A percentile compares a stretch with the other conserved stretches of the same genome.
These are phyloP conservation scores for Tichodroma muraria DNA, from an alignment of 2,113 vertebrate species.

Conservation along the genomic window DNA sequence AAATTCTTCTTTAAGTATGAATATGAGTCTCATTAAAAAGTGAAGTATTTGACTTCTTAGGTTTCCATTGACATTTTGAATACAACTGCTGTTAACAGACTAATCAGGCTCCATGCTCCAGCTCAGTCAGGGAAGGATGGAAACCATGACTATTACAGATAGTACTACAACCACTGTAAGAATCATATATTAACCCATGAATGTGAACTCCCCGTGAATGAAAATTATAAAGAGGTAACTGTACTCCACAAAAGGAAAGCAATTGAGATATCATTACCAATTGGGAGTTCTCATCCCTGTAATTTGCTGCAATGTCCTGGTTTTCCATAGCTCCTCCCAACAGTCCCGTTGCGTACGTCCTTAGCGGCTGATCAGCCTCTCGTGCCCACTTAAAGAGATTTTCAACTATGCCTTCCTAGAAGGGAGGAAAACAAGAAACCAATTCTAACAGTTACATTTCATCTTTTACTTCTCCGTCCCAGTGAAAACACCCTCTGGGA, in stretches of 20 bases:
- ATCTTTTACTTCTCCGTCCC: background rate
- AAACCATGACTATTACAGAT: background rate
- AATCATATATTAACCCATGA: background rate
- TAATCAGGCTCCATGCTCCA: background rate
- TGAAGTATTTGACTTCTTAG: background rate
- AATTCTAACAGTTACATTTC: background rate
- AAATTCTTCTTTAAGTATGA: background rate
- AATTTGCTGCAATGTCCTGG: slow-evolving; percentile 98
- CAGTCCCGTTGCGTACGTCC: slow-evolving; percentile 92
- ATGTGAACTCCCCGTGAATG: background rate
- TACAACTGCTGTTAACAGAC: background rate
- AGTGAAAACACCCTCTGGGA: background rate
- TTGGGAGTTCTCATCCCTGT: slow-evolving; percentile 96
- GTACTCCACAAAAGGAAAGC: background rate
- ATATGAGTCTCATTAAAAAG: background rate
- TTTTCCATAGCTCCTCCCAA: slow-evolving; percentile 99
- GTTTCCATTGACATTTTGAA: background rate
- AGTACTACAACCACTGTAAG: background rate
- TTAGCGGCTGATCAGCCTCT: slow-evolving; percentile 91
- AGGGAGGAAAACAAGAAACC: background rate
- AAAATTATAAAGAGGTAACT: background rate
- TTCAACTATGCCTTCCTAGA: slow-evolving; percentile 96
- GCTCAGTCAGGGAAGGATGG: background rate
- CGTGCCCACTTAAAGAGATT: slow-evolving; percentile 96
- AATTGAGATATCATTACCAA: slow-evolving; percentile 71